Base-by-base conservation (phyloP, 2,797 vertebrate species). In the Clarias laeviceps region DNA sequence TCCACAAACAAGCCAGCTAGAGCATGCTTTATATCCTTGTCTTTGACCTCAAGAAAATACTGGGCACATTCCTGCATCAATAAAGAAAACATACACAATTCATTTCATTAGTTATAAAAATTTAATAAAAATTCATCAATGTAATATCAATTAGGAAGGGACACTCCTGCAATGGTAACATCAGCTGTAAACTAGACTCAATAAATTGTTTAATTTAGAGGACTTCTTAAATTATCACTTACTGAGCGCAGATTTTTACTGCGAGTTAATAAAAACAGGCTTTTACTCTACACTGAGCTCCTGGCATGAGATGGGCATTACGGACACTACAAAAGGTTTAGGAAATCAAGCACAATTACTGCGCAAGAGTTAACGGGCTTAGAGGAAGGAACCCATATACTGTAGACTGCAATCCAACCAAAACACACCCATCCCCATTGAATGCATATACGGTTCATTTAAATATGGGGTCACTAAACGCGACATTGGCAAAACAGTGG, bases 11-110 rank as follows among this genome's bases (percentile, higher is more conserved):
- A 96, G 90, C 98, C 98, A 77, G 98, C 98, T 87, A 99, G 95
- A 59, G 98, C 98, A 85, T 99, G 98, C 89, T 99, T 99, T 92
- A 99, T 96, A 92, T 99, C 98, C 93, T 99, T 99, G 94, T 99
- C 98, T 94, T 99, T 99, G 86, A 99, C 98, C 94, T 99, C 98
- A 92, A 99, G 95, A 93, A 99, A 99, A 94, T 99, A 99, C 83
- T 99, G 98, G 85, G 98, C 98, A 93, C 98, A 99, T 94, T 99
- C 98, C 98, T 99, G 87, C 15, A 85, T 4, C 69, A 76, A 86
- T 65, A 81, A 50, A 80, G 83, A 62, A 29, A 56, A 74, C 14
- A 80, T 9, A 69, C 22, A 84, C 12, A 57, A 66, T 32, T 20
- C 18, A 69, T 6, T 11, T 80, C 62, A 61, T 29, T 62, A 45